These are phyloP conservation scores for silkworm (Bombyx mori) DNA, from an alignment of 1,140 invertebrate genomes.

Conservation along the genomic window ASM3026992v2 NC_085117.1:9303001-9303500, in stretches of 20 bases:
- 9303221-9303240: conserved; percentile 90
- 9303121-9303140: too few species aligned
- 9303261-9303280: conserved; percentile 95
- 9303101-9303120: too few species aligned
- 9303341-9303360: conserved; percentile 94
- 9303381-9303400: conserved; percentile 96
- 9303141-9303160: too few species aligned
- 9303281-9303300: conserved; percentile 97
- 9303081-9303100: too few species aligned
- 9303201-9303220: neutral
- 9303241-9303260: conserved; percentile 98
- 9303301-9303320: conserved; percentile 95
- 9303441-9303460: conserved; percentile 97
- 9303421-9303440: conserved; percentile 94
- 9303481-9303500: conserved; percentile 94
- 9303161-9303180: too few species aligned
- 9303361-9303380: conserved; percentile 88
- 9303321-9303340: conserved; percentile 98
- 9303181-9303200: neutral
- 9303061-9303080: too few species aligned
- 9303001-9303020: too few species aligned
- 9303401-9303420: conserved; percentile 93
- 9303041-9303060: too few species aligned
- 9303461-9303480: conserved; percentile 82
- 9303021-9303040: too few species aligned